These are phyloP conservation scores for Heptranchias perlo DNA, from an alignment of 2,113 vertebrate genomes.

Conservation along the genomic window DNA sequence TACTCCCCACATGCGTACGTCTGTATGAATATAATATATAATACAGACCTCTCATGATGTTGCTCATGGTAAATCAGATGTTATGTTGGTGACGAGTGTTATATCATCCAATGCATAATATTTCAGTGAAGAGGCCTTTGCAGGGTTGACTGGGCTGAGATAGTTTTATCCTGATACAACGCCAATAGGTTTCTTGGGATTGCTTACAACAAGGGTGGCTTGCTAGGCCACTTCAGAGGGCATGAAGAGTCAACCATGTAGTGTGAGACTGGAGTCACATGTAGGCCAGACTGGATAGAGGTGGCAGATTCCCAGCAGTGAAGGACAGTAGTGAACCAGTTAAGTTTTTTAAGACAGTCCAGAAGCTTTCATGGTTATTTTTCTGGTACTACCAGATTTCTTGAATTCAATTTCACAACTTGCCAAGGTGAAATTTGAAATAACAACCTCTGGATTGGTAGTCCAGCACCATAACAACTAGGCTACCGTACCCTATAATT, in stretches of 20 bases:
- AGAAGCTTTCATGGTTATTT: too few relatives aligned
- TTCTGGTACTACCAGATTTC: background rate
- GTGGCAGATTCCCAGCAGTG: background rate
- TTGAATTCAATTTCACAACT: background rate
- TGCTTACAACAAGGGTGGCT: background rate
- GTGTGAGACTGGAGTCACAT: background rate
- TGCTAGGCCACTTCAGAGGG: background rate
- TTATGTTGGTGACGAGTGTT: background rate
- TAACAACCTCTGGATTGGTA: background rate
- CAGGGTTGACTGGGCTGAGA: background rate
- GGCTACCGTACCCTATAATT: background rate
- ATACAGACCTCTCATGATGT: background rate
- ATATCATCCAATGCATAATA: background rate
- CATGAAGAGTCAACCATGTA: background rate
- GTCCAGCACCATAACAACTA: background rate
- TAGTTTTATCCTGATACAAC: background rate
- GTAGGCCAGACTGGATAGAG: background rate
- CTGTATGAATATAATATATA: background rate
- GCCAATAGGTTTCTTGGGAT: background rate
- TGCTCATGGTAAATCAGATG: background rate
- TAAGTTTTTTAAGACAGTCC: too few relatives aligned
- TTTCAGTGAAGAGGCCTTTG: background rate
- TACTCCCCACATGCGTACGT: too few relatives aligned
- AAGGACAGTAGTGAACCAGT: background rate
- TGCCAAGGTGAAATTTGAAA: too few relatives aligned